Evolutionary conservation across 2,113 vertebrate species (phyloP), one percentile per base, ranked within the genome.

Genomic region (Gobius niger): DNA sequence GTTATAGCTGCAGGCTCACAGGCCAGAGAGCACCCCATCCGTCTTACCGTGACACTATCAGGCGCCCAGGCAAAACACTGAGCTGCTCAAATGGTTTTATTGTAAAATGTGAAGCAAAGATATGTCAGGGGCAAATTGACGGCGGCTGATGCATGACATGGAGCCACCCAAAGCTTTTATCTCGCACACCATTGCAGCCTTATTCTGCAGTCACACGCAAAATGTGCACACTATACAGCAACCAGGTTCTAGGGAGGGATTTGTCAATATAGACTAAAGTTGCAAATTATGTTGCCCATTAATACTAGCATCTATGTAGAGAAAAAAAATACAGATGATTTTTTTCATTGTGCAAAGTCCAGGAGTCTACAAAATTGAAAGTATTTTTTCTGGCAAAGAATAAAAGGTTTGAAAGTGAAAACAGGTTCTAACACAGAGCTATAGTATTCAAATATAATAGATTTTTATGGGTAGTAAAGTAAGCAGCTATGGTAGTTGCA

Each of bases 21-120:
- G 81, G 82, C 85, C 76, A 62, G 47, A 66, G 72, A 67, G 63
- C 53, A 51, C 51, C 80, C 85, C 85, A 89, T 90, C 81, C 52
- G 80, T 90, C 89, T 88, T 76, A 67, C 65, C 18, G 34, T 77
- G 82, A 88, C 85, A 85, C 76, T 86, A 86, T 87, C 84, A 65
- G 80, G 68, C 77, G 81, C 62, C 73, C 47, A 69, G 69, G 69
- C 64, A 85, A 86, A 87, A 81, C 78, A 64, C 70, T 73, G 75
- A 52, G 82, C 78, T 77, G 81, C 76, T 74, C 78, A 85, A 87
- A 85, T 82, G 71, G 67, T 74, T 86, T 85, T 82, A 86, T 89
- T 86, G 75, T 68, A 56, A 76, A 77, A 82, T 54, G 71, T 72
- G 69, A 71, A 60, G 57, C 57, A 60, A 70, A 83, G 82, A 85